Percentiles rank a stretch among this genome's conserved stretches.
These are phyloP conservation scores for Pygoscelis antarcticus DNA, from an alignment of 2,113 vertebrate genomes.

Conservation along the genomic window DNA sequence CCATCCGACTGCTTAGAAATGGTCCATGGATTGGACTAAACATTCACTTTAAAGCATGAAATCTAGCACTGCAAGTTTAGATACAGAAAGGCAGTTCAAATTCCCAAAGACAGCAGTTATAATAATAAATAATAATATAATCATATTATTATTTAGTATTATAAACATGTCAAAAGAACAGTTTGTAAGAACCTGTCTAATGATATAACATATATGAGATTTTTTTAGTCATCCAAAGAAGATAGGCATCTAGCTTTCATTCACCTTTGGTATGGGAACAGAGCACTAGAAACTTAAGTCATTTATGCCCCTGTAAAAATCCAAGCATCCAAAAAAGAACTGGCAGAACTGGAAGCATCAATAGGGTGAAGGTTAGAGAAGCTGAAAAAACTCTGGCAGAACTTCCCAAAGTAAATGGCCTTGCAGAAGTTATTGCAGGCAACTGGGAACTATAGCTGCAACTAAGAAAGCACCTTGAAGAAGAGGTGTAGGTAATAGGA, in stretches of 20 bases:
- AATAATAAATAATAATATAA: not conserved
- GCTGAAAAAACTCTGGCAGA: not conserved
- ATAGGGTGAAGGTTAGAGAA: not conserved
- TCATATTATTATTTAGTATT: not conserved
- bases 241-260: not conserved
- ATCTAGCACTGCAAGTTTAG: not conserved
- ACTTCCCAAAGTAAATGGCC: not conserved
- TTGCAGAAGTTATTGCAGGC: not conserved
- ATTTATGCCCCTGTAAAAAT: not conserved
- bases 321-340: not conserved
- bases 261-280: not conserved
- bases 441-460: not conserved
- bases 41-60: not conserved
- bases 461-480: not conserved
- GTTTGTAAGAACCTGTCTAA: not conserved
- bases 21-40: fast-evolving
- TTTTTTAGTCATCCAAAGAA: not conserved
- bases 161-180: not conserved
- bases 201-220: too few relatives aligned
- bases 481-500: not conserved
- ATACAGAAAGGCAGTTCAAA: not conserved
- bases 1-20: not conserved
- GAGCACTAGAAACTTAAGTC: not conserved
- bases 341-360: not conserved
- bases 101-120: not conserved